These are phyloP conservation scores for Elephas maximus DNA, from an alignment of 2,113 vertebrate species.

Conservation along the genomic window DNA sequence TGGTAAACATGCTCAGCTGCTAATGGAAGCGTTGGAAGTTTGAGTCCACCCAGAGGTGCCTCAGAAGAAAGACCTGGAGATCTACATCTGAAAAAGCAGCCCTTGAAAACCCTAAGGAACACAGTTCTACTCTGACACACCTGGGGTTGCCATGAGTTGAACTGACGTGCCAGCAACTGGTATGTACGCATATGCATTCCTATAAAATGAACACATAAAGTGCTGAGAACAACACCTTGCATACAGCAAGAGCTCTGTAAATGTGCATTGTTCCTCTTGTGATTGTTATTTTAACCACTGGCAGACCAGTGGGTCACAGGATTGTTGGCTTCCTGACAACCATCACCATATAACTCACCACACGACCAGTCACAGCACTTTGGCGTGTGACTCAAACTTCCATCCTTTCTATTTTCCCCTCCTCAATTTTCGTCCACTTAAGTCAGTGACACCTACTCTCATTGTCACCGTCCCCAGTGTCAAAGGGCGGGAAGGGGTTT, in stretches of 20 bases:
- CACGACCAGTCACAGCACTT: neutral
- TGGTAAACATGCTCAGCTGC: neutral
- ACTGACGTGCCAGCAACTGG: neutral
- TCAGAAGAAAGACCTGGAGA: neutral
- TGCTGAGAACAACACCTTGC: neutral
- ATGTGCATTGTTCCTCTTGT: neutral
- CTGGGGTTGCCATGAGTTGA: neutral
- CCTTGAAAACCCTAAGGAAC: neutral
- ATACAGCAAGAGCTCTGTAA: fast-evolving
- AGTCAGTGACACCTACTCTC: neutral
- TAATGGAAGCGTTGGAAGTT: neutral
- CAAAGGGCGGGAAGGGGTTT: neutral
- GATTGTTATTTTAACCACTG: neutral
- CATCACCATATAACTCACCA: neutral
- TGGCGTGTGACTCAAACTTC: neutral
- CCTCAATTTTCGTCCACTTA: neutral
- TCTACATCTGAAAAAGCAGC: neutral
- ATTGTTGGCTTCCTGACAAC: neutral
- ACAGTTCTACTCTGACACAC: neutral
- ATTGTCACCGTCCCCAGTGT: too few relatives aligned
- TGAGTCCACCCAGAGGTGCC: neutral
- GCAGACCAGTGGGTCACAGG: neutral
- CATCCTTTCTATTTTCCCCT: neutral
- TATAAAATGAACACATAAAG: neutral
- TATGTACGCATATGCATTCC: neutral